Base-by-base conservation (phyloP, 2,888 invertebrate genomes). In the Muschampia plurimacula region DNA sequence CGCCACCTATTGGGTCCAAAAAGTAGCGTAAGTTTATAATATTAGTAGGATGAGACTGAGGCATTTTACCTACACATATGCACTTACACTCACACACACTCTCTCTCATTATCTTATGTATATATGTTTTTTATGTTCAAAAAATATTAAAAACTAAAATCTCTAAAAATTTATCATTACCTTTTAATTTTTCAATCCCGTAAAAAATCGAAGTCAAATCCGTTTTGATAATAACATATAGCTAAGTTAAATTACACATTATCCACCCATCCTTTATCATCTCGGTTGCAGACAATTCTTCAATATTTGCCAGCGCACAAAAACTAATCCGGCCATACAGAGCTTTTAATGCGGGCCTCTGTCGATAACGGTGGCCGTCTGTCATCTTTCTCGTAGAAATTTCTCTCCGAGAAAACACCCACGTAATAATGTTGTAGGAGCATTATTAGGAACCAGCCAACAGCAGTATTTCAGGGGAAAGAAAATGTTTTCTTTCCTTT, bases 351-450 rank as follows among this genome's bases (percentile, higher is more conserved):
- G 28, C 57, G 57, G 22, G 41, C 64, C 69, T 57, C 70, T 57
- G 70, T 65, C 70, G 70, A 70, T 70, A 69, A 69, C 55, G 57
- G 64, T 28, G 32, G 64, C 46, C 55, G 64, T 70, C 70, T 70
- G 70, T 70, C 70, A 70, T 70, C 70, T 70, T 36, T 55, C 70
- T 64, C 57, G 64, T 32, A 70, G 64, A 63, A 62, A 69, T 52
- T 60, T 10, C 63, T 69, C 70, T 59, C 13, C 36, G 64, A 44
- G 55, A 64, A 55, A 71, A 52, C 64, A 57, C 64, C 70, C 70
- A 12, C 65, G 70, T 71, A 71, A 71, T 71, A 71, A 71, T 57
- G 49, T 71, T 59, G 70, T 71, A 65, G 70, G 13, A 71, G 59
- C 59, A 71, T 65, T 71, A 66, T 71, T 71, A 71, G 46, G 15